Evolutionary conservation across 1,140 invertebrate genomes (phyloP).

Genomic region (Drosophila ambigua): DNA sequence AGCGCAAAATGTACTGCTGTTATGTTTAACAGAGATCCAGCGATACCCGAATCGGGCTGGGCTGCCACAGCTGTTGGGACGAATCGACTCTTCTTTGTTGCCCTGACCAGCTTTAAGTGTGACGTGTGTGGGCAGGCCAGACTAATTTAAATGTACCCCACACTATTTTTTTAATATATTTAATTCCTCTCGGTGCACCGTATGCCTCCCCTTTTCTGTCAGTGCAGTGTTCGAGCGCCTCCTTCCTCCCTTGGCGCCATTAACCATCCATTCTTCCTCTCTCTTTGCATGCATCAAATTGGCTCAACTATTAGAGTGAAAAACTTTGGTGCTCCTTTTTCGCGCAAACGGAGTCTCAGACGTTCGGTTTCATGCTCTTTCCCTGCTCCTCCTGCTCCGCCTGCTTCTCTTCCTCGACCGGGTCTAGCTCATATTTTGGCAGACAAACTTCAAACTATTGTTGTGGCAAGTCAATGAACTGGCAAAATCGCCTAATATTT

Average conservation of each 20-base stretch:
- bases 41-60: no score
- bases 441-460: slow-evolving; percentile 81
- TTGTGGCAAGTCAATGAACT: slow-evolving; percentile 80
- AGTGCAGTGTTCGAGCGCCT: neutral
- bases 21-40: no score
- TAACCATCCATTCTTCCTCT: slow-evolving; percentile 8
- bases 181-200: no score
- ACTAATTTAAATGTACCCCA: no score
- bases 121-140: no score
- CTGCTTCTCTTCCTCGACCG: slow-evolving; percentile 6
- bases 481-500: slow-evolving; percentile 80
- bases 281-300: slow-evolving; percentile 37
- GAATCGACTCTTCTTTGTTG: no score
- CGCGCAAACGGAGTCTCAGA: no score
- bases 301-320: slow-evolving; percentile 42
- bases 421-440: slow-evolving; percentile 68
- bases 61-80: no score
- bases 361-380: neutral
- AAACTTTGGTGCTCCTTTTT: slow-evolving; percentile 20
- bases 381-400: neutral
- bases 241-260: no score
- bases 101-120: no score
- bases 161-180: no score
- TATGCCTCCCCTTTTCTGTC: slow-evolving; percentile 6
- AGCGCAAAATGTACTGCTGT: no score